A percentile compares a stretch with the other conserved stretches of the same genome.
Conservation (phyloP, 2,797 vertebrate species). For the Chaenodraco wilsoni region DNA sequence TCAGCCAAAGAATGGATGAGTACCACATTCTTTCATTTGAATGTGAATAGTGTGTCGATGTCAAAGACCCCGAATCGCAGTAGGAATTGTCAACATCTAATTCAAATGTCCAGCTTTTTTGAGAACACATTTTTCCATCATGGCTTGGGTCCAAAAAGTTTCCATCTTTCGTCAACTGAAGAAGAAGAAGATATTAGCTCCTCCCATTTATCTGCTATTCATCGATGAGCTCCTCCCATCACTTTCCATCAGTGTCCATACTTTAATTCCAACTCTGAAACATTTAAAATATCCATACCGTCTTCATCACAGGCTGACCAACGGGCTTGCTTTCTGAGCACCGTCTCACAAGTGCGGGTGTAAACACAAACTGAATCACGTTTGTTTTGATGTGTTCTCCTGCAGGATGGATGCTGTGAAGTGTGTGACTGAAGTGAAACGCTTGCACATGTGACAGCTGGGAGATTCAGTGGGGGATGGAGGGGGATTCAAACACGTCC, state of each 20-base stretch:
- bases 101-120: constrained; percentile 2
- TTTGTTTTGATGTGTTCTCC: constrained; percentile 8
- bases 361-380: constrained; percentile 20
- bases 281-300: not conserved
- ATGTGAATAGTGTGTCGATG: not conserved
- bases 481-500: constrained; percentile 11
- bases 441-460: not conserved
- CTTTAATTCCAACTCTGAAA: not conserved
- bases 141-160: constrained; percentile 32
- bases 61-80: not conserved
- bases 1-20: not conserved
- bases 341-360: not conserved
- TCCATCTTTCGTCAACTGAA: constrained; percentile 8
- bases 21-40: constrained; percentile 6
- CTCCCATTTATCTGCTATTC: not conserved
- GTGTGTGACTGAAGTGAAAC: constrained; percentile 15
- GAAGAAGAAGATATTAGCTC: not conserved
- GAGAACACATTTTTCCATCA: constrained; percentile 24
- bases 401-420: constrained; percentile 4
- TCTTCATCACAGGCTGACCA: not conserved
- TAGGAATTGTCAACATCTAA: constrained; percentile 11
- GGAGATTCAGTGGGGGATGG: not conserved
- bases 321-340: not conserved
- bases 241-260: not conserved
- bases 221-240: not conserved